Evolutionary conservation across 1,140 invertebrate genomes (phyloP).

Genomic region (Drosophila truncata): DNA sequence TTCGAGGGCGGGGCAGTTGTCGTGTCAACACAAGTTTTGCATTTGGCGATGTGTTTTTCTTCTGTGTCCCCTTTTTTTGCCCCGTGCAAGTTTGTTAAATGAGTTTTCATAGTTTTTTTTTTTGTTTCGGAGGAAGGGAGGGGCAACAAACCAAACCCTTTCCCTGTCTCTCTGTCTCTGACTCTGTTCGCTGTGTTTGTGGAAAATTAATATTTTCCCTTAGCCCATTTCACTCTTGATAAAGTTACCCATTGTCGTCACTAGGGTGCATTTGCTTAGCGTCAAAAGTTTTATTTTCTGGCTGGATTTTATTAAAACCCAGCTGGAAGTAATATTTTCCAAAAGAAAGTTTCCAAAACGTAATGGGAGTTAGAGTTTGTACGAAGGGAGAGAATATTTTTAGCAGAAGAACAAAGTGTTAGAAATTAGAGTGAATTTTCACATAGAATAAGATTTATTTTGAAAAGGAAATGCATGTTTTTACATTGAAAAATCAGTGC

Average conservation of each 20-base stretch:
- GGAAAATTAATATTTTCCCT: slow-evolving; percentile 57
- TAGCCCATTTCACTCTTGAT: slow-evolving; percentile 40
- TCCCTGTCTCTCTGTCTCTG: slow-evolving; percentile 24
- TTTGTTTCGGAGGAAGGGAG: slow-evolving; percentile 30
- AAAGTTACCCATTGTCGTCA: slow-evolving; percentile 45
- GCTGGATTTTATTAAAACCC: slow-evolving; percentile 54
- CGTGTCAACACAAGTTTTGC: slow-evolving; percentile 80
- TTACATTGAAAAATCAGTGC: too few relatives aligned
- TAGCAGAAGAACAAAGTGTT: not conserved
- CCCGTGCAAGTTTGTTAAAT: slow-evolving; percentile 71
- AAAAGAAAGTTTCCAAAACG: slow-evolving; percentile 35
- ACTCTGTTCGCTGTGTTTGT: slow-evolving; percentile 25
- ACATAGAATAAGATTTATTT: too few relatives aligned
- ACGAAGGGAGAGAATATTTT: slow-evolving; percentile 1
- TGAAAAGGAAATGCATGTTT: too few relatives aligned
- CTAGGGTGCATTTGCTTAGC: slow-evolving; percentile 55
- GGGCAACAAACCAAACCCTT: slow-evolving; percentile 17
- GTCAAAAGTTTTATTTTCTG: slow-evolving; percentile 43
- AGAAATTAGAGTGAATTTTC: too few relatives aligned
- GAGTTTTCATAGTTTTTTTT: slow-evolving; percentile 79
- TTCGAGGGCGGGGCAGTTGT: slow-evolving; percentile 43
- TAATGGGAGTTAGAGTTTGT: slow-evolving; percentile 13
- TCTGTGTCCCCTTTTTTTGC: slow-evolving; percentile 33
- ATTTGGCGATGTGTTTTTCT: slow-evolving; percentile 75
- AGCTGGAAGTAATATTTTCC: slow-evolving; percentile 34